phyloP scores from a whole-genome alignment of 2,113 vertebrate genomes.

The Micromys minutus region DNA sequence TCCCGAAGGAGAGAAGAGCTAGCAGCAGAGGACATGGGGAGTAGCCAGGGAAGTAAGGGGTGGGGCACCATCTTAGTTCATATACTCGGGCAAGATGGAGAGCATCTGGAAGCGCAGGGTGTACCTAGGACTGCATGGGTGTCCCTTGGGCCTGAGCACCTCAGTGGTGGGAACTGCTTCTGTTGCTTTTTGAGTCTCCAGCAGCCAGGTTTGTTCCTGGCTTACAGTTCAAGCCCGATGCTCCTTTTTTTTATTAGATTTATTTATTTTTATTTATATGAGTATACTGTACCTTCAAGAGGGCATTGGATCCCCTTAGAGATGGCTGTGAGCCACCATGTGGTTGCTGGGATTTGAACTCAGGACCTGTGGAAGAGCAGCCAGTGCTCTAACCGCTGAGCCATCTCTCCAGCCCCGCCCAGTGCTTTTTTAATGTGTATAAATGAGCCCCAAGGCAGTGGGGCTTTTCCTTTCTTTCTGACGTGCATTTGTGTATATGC shows the following conservation, averaged over 20 bases:
- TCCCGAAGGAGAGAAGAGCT: not conserved
- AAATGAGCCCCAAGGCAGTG: not conserved
- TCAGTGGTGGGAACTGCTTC: fast-evolving
- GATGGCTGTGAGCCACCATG: not conserved
- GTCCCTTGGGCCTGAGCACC: not conserved
- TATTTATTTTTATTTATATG: no score
- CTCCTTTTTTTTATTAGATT: no score
- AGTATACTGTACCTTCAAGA: no score
- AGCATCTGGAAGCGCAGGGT: not conserved
- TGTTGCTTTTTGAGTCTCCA: not conserved
- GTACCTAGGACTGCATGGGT: no score
- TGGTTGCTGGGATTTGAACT: no score
- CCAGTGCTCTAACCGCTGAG: no score
- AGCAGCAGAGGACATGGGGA: not conserved
- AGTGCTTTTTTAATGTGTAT: not conserved
- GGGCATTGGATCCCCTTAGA: no score
- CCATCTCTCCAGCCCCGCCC: no score
- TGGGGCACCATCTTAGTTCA: fast-evolving
- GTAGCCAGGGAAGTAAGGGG: not conserved
- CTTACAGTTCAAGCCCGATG: not conserved
- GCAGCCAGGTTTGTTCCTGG: not conserved
- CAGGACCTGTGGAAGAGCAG: no score
- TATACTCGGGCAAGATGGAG: not conserved
- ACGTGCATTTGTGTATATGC: not conserved
- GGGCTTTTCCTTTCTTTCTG: not conserved